These are phyloP conservation scores for Agrochola macilenta DNA, from an alignment of 2,888 invertebrate genomes.

Conservation along the genomic window DNA sequence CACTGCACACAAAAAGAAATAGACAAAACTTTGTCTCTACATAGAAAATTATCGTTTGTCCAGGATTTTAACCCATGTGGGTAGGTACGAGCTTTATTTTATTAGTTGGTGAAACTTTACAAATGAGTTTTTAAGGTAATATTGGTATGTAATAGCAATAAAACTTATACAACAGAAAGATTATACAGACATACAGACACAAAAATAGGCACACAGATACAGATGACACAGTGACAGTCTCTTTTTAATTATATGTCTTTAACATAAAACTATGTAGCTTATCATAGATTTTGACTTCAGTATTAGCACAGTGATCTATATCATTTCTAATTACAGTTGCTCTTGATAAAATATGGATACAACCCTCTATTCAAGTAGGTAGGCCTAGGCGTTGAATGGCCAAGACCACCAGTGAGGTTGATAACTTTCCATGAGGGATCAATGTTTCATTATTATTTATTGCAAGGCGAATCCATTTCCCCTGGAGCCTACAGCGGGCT, in stretches of 20 bases:
- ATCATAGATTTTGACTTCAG: neutral
- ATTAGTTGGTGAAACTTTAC: neutral
- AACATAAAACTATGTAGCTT: no score
- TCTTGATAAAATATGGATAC: slow-evolving; percentile 2
- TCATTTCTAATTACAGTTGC: neutral
- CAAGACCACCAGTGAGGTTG: slow-evolving; percentile 23
- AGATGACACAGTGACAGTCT: neutral
- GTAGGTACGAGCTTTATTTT: neutral
- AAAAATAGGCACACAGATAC: neutral
- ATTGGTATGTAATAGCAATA: neutral
- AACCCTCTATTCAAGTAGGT: neutral
- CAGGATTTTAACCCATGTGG: neutral
- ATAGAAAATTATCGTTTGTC: slow-evolving; percentile 35
- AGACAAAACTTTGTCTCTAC: slow-evolving; percentile 21
- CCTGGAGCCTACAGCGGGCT: neutral
- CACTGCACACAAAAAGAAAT: slow-evolving; percentile 60
- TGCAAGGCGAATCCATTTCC: slow-evolving; percentile 8
- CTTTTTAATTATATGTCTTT: neutral
- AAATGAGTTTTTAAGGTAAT: no score
- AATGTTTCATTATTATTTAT: slow-evolving; percentile 25
- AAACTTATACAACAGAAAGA: neutral
- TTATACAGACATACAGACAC: neutral
- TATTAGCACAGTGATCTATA: neutral
- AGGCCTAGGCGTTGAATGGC: neutral
- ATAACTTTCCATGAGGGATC: slow-evolving; percentile 12